Percentiles rank a stretch among this genome's conserved stretches.
These are phyloP conservation scores for Danionella cerebrum DNA, from an alignment of 2,113 vertebrate species.

Conservation along the genomic window DNA sequence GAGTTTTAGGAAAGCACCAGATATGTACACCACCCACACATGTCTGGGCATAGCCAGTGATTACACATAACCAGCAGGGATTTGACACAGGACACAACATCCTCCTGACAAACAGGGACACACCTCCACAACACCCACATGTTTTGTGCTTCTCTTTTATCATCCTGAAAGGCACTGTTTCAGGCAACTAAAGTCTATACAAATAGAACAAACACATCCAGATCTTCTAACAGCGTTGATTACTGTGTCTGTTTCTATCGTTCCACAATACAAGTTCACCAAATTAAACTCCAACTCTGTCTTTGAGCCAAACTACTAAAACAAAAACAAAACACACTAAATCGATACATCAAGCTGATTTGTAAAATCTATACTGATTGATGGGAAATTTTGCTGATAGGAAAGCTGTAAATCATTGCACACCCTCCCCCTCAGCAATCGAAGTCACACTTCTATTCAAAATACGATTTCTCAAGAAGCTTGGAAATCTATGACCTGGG, in stretches of 20 bases:
- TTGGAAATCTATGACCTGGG: too few species aligned
- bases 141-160: neutral
- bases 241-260: neutral
- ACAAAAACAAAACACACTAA: too few species aligned
- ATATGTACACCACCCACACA: constrained; percentile 45
- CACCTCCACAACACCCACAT: neutral
- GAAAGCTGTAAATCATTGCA: too few species aligned
- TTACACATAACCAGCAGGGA: constrained; percentile 27
- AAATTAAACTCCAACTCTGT: too few species aligned
- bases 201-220: constrained; percentile 17
- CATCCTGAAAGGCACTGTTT: neutral
- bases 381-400: too few species aligned
- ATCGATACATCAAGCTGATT: too few species aligned
- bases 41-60: constrained; percentile 42
- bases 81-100: constrained; percentile 12
- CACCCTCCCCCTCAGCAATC: too few species aligned
- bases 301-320: neutral
- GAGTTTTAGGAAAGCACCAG: constrained; percentile 45
- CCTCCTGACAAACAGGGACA: neutral
- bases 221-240: neutral
- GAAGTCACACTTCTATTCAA: too few species aligned
- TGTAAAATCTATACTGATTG: too few species aligned
- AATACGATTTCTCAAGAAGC: too few species aligned
- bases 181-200: neutral
- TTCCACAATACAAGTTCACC: neutral